Evolutionary conservation across 2,888 invertebrate genomes (phyloP), one percentile per base, ranked within the genome.

Genomic region (Amitus sp.): DNA sequence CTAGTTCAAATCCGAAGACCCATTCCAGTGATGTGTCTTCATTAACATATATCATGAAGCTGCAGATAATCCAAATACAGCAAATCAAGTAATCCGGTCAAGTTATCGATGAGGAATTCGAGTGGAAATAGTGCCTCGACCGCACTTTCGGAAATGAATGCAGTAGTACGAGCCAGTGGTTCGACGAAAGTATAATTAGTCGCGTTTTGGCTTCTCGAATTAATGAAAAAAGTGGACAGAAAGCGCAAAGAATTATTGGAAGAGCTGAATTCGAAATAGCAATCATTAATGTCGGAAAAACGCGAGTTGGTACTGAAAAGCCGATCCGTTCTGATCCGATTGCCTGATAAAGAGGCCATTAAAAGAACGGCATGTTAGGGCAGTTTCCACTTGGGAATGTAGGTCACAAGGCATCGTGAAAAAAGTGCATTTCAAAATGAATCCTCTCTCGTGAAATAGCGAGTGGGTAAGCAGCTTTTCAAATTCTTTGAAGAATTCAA

Each of bases 61-160:
- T 23, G 23, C 43, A n/a, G 20, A 20, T 18, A 42, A 42, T 42
- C 19, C 42, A 42, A 42, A 42, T 42, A 18, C 42, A 19, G 42
- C 2, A 12, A 42, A 12, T 20, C 20, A 20, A 19, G 20, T 20
- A 42, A 42, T 42, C 42, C 18, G 20, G 13, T n/a, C 15, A 10
- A 42, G 20, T 42, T 12, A 20, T 42, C 19, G 18, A 42, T 20
- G 20, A 19, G 20, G 20, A 42, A 42, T 20, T 10, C 20, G 9
- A 42, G 42, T 42, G 18, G 19, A 42, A 42, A 42, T 42, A 19
- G 42, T 42, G 20, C 20, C n/a, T 9, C 9, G 20, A 42, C 19
- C 19, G 42, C 42, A 19, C 19, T 42, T 18, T 42, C 12, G 15
- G 9, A 15, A 37, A 37, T 15, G 13, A 37, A 37, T 37, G 2